Evolutionary conservation across 2,113 vertebrate genomes (phyloP).

Genomic region (Saimiri boliviensis): DNA sequence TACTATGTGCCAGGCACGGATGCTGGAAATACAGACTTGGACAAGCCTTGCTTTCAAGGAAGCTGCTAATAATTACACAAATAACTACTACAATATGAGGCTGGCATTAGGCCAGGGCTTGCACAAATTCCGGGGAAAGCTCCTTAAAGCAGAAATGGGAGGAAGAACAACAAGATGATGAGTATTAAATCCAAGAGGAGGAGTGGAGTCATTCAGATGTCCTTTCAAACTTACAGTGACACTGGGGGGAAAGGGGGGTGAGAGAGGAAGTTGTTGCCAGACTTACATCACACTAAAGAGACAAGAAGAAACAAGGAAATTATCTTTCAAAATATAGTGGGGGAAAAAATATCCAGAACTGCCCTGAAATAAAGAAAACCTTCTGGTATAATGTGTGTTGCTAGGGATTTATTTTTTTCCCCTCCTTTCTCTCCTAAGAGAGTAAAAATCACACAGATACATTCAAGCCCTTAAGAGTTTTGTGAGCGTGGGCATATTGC

Average conservation of each 20-base stretch:
- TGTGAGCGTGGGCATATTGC: not conserved
- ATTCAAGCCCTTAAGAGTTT: not conserved
- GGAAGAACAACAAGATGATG: not conserved
- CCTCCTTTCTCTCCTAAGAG: not conserved
- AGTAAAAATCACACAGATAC: constrained; percentile 34
- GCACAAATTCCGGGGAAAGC: not conserved
- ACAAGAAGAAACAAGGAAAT: constrained; percentile 51
- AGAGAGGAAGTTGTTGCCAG: not conserved
- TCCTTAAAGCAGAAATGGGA: not conserved
- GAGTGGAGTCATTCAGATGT: not conserved
- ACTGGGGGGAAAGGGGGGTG: not conserved
- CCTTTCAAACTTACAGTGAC: constrained; percentile 29
- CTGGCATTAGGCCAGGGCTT: not conserved
- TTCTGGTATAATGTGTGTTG: constrained; percentile 43
- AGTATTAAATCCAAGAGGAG: not conserved
- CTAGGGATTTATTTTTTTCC: constrained; percentile 27
- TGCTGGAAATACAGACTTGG: not conserved
- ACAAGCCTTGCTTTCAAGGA: not conserved
- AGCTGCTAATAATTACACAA: not conserved
- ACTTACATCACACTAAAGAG: constrained; percentile 1
- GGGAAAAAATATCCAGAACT: not conserved
- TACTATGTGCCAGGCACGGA: not conserved
- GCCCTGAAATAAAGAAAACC: constrained; percentile 48
- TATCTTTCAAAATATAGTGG: constrained; percentile 44
- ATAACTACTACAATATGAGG: not conserved